phyloP scores from a whole-genome alignment of 2,797 vertebrate genomes.

The Erethizon dorsatum region DNA sequence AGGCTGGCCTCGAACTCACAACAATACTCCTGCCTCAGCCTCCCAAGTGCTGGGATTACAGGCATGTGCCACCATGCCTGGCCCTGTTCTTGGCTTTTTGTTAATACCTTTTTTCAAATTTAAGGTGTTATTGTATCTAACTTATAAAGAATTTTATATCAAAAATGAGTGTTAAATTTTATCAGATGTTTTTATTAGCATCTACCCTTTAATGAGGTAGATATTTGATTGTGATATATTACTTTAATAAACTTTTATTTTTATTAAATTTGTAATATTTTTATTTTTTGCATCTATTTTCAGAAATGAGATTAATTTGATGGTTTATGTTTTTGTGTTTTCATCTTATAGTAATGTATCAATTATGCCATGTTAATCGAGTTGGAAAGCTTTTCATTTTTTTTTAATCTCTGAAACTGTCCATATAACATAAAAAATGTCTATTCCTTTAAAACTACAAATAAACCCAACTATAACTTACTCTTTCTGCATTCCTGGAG shows the following conservation, averaged over 20 bases:
- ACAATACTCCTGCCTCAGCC: neutral
- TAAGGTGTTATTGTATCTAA: neutral
- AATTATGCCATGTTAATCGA: neutral
- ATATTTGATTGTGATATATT: neutral
- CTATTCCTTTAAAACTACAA: constrained; percentile 12
- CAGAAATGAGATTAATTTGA: constrained; percentile 57
- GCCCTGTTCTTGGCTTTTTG: neutral
- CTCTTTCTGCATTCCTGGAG: neutral
- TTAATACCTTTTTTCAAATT: constrained; percentile 48
- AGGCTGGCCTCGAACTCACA: neutral
- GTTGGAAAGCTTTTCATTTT: neutral
- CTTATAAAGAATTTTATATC: constrained; percentile 30
- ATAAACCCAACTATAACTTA: neutral
- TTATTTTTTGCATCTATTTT: constrained; percentile 48
- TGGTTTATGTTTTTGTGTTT: neutral
- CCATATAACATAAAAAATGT: neutral
- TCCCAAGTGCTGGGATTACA: neutral
- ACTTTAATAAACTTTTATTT: constrained; percentile 51
- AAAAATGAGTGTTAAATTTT: constrained; percentile 5
- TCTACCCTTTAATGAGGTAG: neutral
- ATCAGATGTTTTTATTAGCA: constrained; percentile 42
- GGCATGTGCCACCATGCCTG: neutral
- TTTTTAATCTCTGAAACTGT: neutral
- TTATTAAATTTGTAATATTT: constrained; percentile 28
- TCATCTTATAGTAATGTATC: neutral